Conservation (phyloP, 2,888 invertebrate genomes). For the Eretmocerus hayati region DNA sequence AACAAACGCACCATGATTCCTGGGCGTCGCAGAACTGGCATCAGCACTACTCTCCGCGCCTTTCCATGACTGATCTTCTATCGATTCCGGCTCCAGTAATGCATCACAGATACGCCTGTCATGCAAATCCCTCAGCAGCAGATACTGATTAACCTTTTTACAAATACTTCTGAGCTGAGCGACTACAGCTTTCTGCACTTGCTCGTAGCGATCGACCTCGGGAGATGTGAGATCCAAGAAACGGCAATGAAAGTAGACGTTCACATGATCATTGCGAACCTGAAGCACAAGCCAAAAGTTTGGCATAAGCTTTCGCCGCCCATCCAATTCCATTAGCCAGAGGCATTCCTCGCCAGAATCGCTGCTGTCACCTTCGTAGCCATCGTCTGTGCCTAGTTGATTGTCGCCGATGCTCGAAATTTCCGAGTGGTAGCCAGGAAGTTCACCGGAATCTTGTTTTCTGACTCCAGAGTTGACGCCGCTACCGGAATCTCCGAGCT, state of each 20-base stretch:
- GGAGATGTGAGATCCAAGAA: constrained; percentile 52
- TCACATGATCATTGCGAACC: constrained; percentile 53
- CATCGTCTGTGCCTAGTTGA: constrained; percentile 39
- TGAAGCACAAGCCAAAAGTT: constrained; percentile 67
- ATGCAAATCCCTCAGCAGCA: constrained; percentile 62
- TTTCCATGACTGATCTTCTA: constrained; percentile 48
- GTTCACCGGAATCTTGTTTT: constrained; percentile 35
- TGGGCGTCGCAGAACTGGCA: background rate
- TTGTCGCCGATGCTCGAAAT: constrained; percentile 36
- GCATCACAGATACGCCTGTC: constrained; percentile 60
- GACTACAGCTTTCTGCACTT: constrained; percentile 51
- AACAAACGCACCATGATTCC: background rate
- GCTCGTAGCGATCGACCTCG: constrained; percentile 50
- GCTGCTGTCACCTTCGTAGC: constrained; percentile 60
- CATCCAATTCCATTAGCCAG: constrained; percentile 52
- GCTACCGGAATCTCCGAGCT: background rate
- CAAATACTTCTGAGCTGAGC: constrained; percentile 55
- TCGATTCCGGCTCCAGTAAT: constrained; percentile 60
- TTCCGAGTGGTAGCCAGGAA: constrained; percentile 37
- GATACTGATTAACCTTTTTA: constrained; percentile 61
- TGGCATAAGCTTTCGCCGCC: constrained; percentile 52
- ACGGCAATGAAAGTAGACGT: constrained; percentile 62
- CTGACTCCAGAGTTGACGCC: constrained; percentile 5
- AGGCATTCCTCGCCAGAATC: constrained; percentile 56
- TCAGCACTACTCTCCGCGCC: constrained; percentile 29